Percentiles rank a stretch among this genome's conserved stretches.
phyloP scores from a whole-genome alignment of 2,797 vertebrate species.

The Leptoclinus maculatus region DNA sequence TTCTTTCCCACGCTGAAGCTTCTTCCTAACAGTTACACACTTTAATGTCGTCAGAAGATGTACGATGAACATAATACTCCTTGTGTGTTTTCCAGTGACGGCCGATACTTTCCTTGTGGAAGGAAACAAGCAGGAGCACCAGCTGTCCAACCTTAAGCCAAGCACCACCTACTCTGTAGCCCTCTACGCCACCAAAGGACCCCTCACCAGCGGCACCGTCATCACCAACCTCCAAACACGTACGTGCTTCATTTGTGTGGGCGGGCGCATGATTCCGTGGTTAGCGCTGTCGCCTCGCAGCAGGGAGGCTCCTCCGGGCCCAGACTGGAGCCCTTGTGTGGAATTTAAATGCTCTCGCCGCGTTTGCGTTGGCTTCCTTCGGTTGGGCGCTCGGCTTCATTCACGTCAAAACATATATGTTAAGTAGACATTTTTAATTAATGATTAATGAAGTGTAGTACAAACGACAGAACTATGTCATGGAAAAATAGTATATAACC shows the following conservation, averaged over 20 bases:
- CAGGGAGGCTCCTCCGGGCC: constrained; percentile 13
- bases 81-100: constrained; percentile 81
- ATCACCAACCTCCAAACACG: constrained; percentile 94
- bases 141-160: constrained; percentile 91
- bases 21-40: constrained; percentile 3
- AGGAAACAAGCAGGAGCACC: constrained; percentile 90
- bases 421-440: constrained; percentile 21
- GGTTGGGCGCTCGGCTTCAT: constrained; percentile 11
- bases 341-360: constrained; percentile 36
- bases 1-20: background rate
- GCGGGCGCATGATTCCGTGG: constrained; percentile 4
- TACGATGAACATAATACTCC: constrained; percentile 3
- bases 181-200: constrained; percentile 92
- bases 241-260: constrained; percentile 80
- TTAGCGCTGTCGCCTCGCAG: constrained; percentile 28
- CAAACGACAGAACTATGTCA: background rate
- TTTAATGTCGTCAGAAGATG: constrained; percentile 2
- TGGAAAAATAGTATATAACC: background rate
- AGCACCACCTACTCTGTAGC: constrained; percentile 91
- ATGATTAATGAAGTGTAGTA: background rate
- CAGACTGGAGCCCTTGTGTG: constrained; percentile 4
- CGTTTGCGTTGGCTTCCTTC: background rate
- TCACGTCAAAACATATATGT: constrained; percentile 3
- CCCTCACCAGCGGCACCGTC: constrained; percentile 91
- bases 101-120: constrained; percentile 95